Evolutionary conservation across 2,797 vertebrate genomes (phyloP).

Genomic region (Rhynchonycteris naso): DNA sequence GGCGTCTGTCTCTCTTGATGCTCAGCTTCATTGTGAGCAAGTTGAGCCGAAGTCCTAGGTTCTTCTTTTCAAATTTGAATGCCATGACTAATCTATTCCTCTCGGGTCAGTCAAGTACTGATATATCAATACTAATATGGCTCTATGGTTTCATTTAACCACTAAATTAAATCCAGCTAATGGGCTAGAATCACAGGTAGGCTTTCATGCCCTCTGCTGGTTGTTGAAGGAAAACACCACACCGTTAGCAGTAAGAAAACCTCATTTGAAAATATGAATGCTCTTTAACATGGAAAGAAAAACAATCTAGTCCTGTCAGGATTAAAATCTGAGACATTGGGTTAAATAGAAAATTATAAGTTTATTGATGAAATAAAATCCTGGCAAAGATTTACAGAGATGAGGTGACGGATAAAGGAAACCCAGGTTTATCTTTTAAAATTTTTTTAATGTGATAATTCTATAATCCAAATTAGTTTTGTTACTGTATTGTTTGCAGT

Average conservation of each 20-base stretch:
- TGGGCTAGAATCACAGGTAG: background rate
- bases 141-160: background rate
- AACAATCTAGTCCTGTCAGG: background rate
- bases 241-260: background rate
- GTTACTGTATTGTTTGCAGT: background rate
- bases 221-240: conserved; percentile 34
- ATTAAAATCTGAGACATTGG: background rate
- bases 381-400: conserved; percentile 10
- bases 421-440: background rate
- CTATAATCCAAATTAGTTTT: background rate
- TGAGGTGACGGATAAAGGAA: background rate
- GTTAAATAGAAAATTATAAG: conserved; percentile 40
- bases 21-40: background rate
- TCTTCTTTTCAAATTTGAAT: background rate
- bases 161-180: conserved; percentile 10
- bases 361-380: background rate
- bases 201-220: conserved; percentile 78
- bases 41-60: background rate
- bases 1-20: background rate
- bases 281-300: background rate
- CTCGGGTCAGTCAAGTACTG: background rate
- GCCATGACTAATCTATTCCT: background rate
- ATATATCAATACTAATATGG: background rate
- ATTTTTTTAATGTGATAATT: background rate
- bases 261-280: background rate